These are phyloP conservation scores for Herpetotheres cachinnans DNA, from an alignment of 2,113 vertebrate genomes.

Conservation along the genomic window DNA sequence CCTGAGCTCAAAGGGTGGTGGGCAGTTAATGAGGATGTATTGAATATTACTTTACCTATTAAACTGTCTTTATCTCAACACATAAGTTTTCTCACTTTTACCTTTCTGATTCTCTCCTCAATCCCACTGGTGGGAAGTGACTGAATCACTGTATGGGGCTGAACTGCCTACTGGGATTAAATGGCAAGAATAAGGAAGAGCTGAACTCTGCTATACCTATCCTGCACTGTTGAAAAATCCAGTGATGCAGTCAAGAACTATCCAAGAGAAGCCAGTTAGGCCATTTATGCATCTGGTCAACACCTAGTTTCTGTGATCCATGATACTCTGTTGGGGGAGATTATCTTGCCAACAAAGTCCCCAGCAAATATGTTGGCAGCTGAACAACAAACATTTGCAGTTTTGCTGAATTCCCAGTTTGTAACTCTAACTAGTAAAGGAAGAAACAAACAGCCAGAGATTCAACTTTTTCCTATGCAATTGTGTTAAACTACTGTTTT, in stretches of 20 bases:
- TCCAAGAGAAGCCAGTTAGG: neutral
- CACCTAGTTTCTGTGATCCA: neutral
- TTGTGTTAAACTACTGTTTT: neutral
- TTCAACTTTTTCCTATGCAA: neutral
- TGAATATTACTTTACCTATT: neutral
- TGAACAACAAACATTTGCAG: neutral
- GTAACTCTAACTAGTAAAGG: neutral
- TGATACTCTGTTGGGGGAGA: neutral
- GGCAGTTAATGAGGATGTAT: neutral
- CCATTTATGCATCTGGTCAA: neutral
- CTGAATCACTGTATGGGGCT: neutral
- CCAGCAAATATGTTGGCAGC: neutral
- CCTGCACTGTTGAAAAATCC: neutral
- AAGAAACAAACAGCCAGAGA: neutral
- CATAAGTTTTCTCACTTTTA: neutral
- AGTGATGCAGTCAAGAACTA: neutral
- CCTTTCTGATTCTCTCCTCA: neutral
- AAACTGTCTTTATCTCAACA: neutral
- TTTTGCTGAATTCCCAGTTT: neutral
- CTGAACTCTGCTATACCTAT: neutral
- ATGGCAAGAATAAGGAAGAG: neutral
- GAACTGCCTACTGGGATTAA: neutral
- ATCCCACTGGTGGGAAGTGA: rapidly evolving
- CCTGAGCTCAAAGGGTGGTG: neutral
- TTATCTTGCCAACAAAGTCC: neutral